Evolutionary conservation across 2,113 vertebrate species (phyloP).

Genomic region (Corythornis madagascariensis): DNA sequence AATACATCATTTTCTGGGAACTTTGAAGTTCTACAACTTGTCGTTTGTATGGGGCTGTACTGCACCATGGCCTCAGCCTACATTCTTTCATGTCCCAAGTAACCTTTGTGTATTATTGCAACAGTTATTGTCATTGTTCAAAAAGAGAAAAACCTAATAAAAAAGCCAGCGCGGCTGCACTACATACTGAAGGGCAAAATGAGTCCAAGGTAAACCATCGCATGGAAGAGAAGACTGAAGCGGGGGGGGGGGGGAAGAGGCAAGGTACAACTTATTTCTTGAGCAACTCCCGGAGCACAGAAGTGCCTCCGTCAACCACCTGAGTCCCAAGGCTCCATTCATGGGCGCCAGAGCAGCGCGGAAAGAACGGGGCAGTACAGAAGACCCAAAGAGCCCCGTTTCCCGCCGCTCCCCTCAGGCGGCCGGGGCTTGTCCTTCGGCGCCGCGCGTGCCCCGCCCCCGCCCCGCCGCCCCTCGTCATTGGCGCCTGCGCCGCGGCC

Average conservation of each 20-base stretch:
- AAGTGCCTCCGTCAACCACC: background rate
- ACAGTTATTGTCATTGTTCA: background rate
- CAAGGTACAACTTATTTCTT: background rate
- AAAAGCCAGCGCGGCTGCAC: background rate
- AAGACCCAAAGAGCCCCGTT: background rate
- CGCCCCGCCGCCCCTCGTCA: background rate
- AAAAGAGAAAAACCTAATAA: background rate
- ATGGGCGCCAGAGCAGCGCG: too few species aligned
- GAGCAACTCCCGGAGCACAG: fast-evolving
- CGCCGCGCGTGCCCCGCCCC: background rate
- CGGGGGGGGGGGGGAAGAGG: background rate
- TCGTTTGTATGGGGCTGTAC: too few species aligned
- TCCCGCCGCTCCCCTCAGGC: background rate
- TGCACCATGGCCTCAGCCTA: background rate
- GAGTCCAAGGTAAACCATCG: fast-evolving
- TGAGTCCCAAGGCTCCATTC: background rate
- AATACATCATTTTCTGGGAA: background rate
- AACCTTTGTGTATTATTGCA: background rate
- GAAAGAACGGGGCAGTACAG: too few species aligned
- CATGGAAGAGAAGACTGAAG: background rate
- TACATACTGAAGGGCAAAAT: fast-evolving
- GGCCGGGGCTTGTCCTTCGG: background rate
- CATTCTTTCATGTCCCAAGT: background rate
- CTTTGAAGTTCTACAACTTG: background rate
- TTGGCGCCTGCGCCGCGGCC: background rate